phyloP scores from a whole-genome alignment of 1,140 invertebrate genomes.

The Drosophila pandora region DNA sequence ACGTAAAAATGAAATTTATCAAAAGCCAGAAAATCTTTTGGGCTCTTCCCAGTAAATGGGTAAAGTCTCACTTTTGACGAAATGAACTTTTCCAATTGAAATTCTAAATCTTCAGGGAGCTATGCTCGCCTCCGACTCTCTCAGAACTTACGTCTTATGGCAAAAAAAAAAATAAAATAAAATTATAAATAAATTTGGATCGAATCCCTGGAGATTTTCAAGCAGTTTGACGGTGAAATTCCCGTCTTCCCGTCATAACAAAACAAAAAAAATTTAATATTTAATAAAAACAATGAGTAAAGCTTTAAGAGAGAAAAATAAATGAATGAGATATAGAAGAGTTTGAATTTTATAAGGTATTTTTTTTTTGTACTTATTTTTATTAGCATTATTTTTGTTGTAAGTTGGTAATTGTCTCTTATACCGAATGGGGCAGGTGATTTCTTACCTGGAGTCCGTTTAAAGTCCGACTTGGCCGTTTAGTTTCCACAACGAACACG shows the following conservation, averaged over 20 bases:
- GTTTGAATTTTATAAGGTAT: too few species aligned
- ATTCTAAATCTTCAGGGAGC: neutral
- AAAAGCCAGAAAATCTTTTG: too few species aligned
- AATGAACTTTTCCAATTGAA: neutral
- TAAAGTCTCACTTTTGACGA: neutral
- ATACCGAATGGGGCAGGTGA: neutral
- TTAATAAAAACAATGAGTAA: neutral
- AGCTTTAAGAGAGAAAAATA: neutral
- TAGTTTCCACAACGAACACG: slow-evolving; percentile 36
- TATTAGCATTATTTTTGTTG: neutral
- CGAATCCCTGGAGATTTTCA: neutral
- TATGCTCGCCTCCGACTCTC: neutral
- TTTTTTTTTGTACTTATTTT: neutral
- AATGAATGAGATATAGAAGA: neutral
- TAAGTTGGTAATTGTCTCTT: slow-evolving; percentile 11
- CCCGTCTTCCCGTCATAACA: neutral
- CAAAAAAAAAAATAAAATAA: neutral
- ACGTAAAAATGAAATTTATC: too few species aligned
- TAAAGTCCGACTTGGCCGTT: slow-evolving; percentile 20
- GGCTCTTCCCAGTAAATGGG: neutral
- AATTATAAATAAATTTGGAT: neutral
- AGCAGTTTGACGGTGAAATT: neutral
- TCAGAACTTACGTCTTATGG: neutral
- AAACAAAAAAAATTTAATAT: neutral
- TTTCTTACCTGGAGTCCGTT: slow-evolving; percentile 9